phyloP scores from a whole-genome alignment of 2,888 invertebrate species.

The Agonopterix heracliana region DNA sequence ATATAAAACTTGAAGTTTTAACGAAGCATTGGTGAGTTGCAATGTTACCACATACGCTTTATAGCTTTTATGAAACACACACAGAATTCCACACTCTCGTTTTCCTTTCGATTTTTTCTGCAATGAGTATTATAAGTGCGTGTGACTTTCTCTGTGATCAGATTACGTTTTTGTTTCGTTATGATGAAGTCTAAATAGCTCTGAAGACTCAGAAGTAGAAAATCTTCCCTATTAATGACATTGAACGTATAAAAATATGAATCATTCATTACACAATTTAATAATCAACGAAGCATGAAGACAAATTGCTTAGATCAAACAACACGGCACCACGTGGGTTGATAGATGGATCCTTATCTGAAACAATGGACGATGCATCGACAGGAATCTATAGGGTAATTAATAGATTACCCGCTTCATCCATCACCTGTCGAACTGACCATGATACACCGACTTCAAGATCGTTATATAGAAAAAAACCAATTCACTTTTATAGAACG shows the following conservation, averaged over 20 bases:
- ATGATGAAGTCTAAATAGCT: background rate
- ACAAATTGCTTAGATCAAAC: constrained; percentile 60
- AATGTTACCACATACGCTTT: constrained; percentile 38
- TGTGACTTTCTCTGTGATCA: constrained; percentile 62
- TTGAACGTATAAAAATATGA: constrained; percentile 11
- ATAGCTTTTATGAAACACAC: constrained; percentile 49
- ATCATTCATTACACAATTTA: constrained; percentile 24
- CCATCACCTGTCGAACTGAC: constrained; percentile 46
- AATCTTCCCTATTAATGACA: background rate
- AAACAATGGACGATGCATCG: constrained; percentile 63
- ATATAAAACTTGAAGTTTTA: constrained; percentile 34
- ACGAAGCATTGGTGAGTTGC: constrained; percentile 27
- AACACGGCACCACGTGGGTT: constrained; percentile 65
- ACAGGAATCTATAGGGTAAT: constrained; percentile 60
- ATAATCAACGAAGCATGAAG: constrained; percentile 51
- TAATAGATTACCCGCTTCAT: constrained; percentile 61
- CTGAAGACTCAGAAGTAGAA: background rate
- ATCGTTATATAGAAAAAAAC: no score
- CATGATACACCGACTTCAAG: constrained; percentile 3
- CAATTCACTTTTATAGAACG: no score
- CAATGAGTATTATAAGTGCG: constrained; percentile 45
- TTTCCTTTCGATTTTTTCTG: constrained; percentile 54
- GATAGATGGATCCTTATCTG: constrained; percentile 53
- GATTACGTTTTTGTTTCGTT: constrained; percentile 38
- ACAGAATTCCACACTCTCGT: constrained; percentile 60